Conservation (phyloP, 2,797 vertebrate species). For the Margarornis squamiger region DNA sequence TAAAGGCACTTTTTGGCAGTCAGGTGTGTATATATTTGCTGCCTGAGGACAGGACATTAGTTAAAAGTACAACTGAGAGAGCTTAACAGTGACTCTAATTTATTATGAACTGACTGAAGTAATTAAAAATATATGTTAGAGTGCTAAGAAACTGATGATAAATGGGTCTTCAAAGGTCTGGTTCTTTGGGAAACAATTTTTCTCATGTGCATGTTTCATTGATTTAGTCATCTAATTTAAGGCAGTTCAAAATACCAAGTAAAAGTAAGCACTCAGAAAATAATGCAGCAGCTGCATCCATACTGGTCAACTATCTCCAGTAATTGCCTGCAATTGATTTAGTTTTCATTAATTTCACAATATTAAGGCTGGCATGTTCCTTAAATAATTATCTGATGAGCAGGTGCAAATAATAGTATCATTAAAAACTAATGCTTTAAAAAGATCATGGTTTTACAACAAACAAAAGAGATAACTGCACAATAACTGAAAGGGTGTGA, state of each 20-base stretch:
- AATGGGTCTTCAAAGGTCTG: not conserved
- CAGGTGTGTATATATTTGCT: constrained; percentile 16
- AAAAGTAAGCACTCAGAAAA: not conserved
- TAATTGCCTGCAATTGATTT: not conserved
- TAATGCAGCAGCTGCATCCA: not conserved
- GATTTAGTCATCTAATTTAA: not conserved
- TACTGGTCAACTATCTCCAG: not conserved
- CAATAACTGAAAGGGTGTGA: constrained; percentile 15
- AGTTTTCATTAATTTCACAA: constrained; percentile 8
- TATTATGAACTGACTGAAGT: constrained; percentile 13
- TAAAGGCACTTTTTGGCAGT: constrained; percentile 57
- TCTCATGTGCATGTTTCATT: not conserved
- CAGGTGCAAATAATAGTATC: constrained; percentile 16
- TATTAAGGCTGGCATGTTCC: not conserved
- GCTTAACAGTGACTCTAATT: constrained; percentile 21
- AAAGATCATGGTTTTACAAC: constrained; percentile 33
- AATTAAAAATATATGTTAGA: not conserved
- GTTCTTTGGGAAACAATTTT: not conserved
- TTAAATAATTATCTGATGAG: constrained; percentile 17
- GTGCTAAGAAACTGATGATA: not conserved
- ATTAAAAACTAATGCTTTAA: not conserved
- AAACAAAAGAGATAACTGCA: constrained; percentile 37
- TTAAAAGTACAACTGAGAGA: constrained; percentile 22
- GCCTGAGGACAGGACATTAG: constrained; percentile 8
- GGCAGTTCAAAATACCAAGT: not conserved